These are phyloP conservation scores for Hoplodrina blanda DNA, from an alignment of 2,888 invertebrate species.

Conservation along the genomic window DNA sequence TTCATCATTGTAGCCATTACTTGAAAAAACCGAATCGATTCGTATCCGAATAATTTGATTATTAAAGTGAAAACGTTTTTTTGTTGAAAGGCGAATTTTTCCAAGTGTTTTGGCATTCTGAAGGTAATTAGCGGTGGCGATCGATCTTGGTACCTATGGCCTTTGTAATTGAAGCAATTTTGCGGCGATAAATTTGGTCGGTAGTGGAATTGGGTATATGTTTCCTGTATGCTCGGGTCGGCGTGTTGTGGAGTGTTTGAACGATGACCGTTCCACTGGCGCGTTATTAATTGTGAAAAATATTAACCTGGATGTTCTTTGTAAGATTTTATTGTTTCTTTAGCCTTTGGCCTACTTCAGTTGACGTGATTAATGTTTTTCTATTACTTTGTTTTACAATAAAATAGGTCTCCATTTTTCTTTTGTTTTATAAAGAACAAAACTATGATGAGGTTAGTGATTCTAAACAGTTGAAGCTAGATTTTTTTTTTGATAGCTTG, in stretches of 20 bases:
- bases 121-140: constrained; percentile 55
- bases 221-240: constrained; percentile 55
- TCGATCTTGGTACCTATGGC: constrained; percentile 61
- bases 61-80: constrained; percentile 34
- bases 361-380: constrained; percentile 16
- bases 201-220: constrained; percentile 54
- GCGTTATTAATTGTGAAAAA: constrained; percentile 35
- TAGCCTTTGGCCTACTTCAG: constrained; percentile 4
- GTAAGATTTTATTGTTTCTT: constrained; percentile 13
- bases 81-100: constrained; percentile 27
- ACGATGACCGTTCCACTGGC: constrained; percentile 33
- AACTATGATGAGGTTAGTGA: not conserved
- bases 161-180: constrained; percentile 70
- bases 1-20: constrained; percentile 54
- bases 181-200: constrained; percentile 65
- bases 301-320: constrained; percentile 5
- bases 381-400: not conserved
- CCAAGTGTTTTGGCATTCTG: constrained; percentile 35
- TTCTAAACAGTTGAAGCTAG: too few species aligned
- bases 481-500: too few species aligned
- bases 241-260: constrained; percentile 54
- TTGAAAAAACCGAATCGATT: constrained; percentile 56
- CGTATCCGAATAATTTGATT: constrained; percentile 59
- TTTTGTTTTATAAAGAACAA: not conserved
- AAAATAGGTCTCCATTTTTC: constrained; percentile 2